Evolutionary conservation across 1,140 invertebrate species (phyloP), one percentile per base, ranked within the genome.

Genomic region (Pseudomyrmex pallidus): DNA sequence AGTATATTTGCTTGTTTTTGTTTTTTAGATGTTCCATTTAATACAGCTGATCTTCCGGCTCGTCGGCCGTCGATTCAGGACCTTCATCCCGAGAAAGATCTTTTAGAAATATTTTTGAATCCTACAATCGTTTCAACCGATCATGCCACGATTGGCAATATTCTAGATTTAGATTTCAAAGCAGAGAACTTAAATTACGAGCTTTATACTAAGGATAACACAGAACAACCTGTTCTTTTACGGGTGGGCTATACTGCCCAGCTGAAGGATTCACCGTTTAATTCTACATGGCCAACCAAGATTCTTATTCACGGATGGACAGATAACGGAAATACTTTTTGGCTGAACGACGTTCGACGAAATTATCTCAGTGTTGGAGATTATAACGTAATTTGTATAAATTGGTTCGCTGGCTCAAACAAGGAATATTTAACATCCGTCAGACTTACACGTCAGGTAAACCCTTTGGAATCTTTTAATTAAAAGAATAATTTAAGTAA

Each of bases 341-440:
- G 90, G 92, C 57, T 94, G 70, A 90, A 93, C 87, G 92, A 93
- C 15, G 80, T 95, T 56, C 90, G 91, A 56, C 85, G 87, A 91
- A 95, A 95, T 56, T 96, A 96, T 89, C 90, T 96, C 2, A 85
- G 90, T 35, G 90, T 90, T 20, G 94, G 91, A 0, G 94, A 96
- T 85, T 95, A 95, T 22, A 96, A 96, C 86, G 93, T 97, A 1
- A 95, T 97, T 80, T 92, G 95, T 25, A 94, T 97, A 0, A 96
- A 97, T 84, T 97, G 96, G 96, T 95, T 92, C 9, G 87, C 92
- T 0, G 93, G 95, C 8, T 96, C 96, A 5, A 91, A 91, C 56
- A 93, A 93, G 54, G 90, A 94, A 4, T 95, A 95, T 59, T 95
- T 95, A 25, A 86, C 94, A 10, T 92, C 94, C 44, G 95, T 87